Evolutionary conservation across 2,797 vertebrate species (phyloP), one percentile per base, ranked within the genome.

Genomic region (Ambastaia sidthimunki): DNA sequence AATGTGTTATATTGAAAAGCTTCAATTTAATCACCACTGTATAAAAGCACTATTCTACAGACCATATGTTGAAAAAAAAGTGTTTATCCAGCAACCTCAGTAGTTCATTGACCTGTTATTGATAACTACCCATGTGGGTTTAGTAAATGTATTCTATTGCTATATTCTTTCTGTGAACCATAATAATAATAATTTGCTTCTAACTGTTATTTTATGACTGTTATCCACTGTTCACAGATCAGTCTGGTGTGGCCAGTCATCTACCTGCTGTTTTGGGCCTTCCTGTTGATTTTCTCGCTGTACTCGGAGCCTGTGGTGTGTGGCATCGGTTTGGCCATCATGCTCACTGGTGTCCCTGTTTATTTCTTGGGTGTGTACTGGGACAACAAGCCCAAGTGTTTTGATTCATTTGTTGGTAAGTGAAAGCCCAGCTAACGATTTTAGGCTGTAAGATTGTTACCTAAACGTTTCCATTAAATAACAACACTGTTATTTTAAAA

Each of bases 231-330:
- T 37, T 73, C 6, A 70, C 65, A 97, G 97, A 83, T 98, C 86
- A 97, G 88, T 87, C 92, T 97, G 68, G 88, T 97, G 62, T 97
- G 96, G 92, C 96, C 96, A 0, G 90, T 96, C 31, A 94, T 96
- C 90, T 98, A 98, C 89, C 91, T 97, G 88, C 80, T 97, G 59
- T 97, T 98, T 91, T 98, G 96, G 96, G 96, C 96, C 82, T 97
- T 97, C 92, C 85, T 98, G 86, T 92, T 98, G 80, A 91, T 97
- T 88, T 98, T 98, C 91, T 97, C 96, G 69, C 91, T 98, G 3
- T 97, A 95, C 92, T 97, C 96, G 0, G 96, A 98, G 88, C 96
- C 96, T 0, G 80, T 98, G 85, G 97, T 98, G 63, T 98, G 97
- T 7, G 96, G 97, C 82, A 96, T 94, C 1, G 96, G 96, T 73